These are phyloP conservation scores for Sitodiplosis mosellana DNA, from an alignment of 1,140 invertebrate genomes.

Conservation along the genomic window DNA sequence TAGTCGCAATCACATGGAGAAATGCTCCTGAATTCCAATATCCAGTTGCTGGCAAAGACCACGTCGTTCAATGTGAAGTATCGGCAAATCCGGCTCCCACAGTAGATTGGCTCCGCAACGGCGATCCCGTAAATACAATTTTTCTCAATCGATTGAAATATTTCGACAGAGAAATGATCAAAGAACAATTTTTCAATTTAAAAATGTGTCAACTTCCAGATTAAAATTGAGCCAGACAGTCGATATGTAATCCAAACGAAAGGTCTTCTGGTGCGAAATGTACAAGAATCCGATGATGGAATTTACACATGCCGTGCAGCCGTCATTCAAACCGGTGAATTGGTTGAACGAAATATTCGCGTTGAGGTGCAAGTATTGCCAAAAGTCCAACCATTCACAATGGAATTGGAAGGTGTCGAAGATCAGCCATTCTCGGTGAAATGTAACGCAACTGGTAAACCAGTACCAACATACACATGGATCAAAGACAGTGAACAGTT, in stretches of 20 bases:
- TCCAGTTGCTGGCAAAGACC: slow-evolving; percentile 55
- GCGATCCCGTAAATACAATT: slow-evolving; percentile 31
- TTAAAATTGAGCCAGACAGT: slow-evolving; percentile 37
- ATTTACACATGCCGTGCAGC: slow-evolving; percentile 68
- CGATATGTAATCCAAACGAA: slow-evolving; percentile 56
- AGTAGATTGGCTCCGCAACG: slow-evolving; percentile 69
- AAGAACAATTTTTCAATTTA: not conserved
- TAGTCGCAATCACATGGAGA: slow-evolving; percentile 67
- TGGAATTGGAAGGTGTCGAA: slow-evolving; percentile 48
- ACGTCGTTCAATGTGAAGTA: slow-evolving; percentile 65
- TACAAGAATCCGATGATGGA: slow-evolving; percentile 64
- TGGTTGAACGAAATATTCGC: slow-evolving; percentile 51
- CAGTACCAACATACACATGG: slow-evolving; percentile 63
- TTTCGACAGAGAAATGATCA: too few species aligned
- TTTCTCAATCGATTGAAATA: not conserved
- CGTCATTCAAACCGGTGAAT: slow-evolving; percentile 58
- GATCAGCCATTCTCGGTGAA: slow-evolving; percentile 50
- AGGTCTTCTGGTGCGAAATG: slow-evolving; percentile 58
- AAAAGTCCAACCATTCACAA: slow-evolving; percentile 36
- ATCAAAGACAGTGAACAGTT: slow-evolving; percentile 43
- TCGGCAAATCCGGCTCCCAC: slow-evolving; percentile 63
- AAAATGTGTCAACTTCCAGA: slow-evolving; percentile 20
- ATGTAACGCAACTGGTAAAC: slow-evolving; percentile 66
- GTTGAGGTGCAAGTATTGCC: slow-evolving; percentile 69
- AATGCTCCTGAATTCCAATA: slow-evolving; percentile 71